Conservation (phyloP, 2,113 vertebrate genomes). For the Oncorhynchus tshawytscha region DNA sequence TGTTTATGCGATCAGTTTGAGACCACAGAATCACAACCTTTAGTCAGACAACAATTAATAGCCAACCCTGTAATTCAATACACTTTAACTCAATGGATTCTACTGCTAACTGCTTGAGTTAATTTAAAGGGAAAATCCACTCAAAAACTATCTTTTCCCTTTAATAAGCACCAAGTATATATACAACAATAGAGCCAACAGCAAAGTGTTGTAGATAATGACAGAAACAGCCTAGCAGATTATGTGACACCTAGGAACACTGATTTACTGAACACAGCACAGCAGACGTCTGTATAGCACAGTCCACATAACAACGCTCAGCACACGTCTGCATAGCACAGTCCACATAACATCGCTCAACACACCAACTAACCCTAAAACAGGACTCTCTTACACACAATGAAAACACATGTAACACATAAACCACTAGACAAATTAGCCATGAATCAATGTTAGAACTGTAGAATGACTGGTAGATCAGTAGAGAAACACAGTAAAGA, state of each 20-base stretch:
- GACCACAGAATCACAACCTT: not conserved
- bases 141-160: too few relatives aligned
- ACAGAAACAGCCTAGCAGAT: slow-evolving; percentile 3
- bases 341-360: not conserved
- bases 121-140: not conserved
- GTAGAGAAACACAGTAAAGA: slow-evolving; percentile 12
- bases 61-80: not conserved
- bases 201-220: not conserved
- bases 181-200: not conserved
- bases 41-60: not conserved
- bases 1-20: not conserved
- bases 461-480: not conserved
- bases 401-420: slow-evolving; percentile 46
- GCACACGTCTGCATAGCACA: slow-evolving; percentile 33
- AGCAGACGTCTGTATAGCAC: not conserved
- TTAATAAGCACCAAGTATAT: too few relatives aligned
- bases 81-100: not conserved
- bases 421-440: slow-evolving; percentile 27
- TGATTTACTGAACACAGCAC: slow-evolving; percentile 35
- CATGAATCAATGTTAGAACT: slow-evolving; percentile 10
- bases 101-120: not conserved
- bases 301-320: not conserved
- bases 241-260: slow-evolving; percentile 39
- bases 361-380: not conserved
- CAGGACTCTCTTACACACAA: too few relatives aligned